Evolutionary conservation across 2,888 invertebrate genomes (phyloP), one percentile per base, ranked within the genome.

Genomic region (Cosmorhoe ocellata): DNA sequence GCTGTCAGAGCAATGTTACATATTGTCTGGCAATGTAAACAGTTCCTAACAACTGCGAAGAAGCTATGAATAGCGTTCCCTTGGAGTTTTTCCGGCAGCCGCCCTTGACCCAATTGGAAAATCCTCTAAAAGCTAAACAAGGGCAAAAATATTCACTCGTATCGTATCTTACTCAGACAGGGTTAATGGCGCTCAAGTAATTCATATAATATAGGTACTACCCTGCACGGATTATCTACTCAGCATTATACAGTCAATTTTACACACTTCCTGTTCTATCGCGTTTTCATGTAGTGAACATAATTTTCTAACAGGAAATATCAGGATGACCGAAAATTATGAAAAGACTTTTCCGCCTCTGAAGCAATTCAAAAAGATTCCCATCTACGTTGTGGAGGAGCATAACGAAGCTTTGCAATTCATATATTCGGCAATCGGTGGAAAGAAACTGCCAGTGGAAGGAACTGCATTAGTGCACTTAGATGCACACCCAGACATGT

Each of bases 401-500:
- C 96, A 96, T 79, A 93, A 96, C 79, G 95, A 96, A 66, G 95
- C 93, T 13, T 79, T 96, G 58, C 94, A 94, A 59, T 94, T 94
- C 74, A 93, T 96, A 62, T 95, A 96, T 77, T 92, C 94, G 1
- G 94, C 94, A 61, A 93, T 96, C 61, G 96, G 95, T 36, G 94
- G 95, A 1, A 96, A 95, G 70, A 94, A 95, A 78, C 89, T 98
- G 53, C 96, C 97, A 0, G 81, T 97, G 43, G 91, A 93, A 71
- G 94, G 93, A 37, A 94, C 94, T 46, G 92, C 94, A 0, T 85
- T 98, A 47, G 82, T 98, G 26, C 98, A 98, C 78, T 93, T 98
- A 62, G 98, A 98, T 80, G 96, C 98, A 0, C 98, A 98, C 86
- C 98, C 98, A 3, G 98, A 98, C 74, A 93, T 98, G 93, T 92